Conservation (phyloP, 2,797 vertebrate genomes). For the Phoebastria nigripes region DNA sequence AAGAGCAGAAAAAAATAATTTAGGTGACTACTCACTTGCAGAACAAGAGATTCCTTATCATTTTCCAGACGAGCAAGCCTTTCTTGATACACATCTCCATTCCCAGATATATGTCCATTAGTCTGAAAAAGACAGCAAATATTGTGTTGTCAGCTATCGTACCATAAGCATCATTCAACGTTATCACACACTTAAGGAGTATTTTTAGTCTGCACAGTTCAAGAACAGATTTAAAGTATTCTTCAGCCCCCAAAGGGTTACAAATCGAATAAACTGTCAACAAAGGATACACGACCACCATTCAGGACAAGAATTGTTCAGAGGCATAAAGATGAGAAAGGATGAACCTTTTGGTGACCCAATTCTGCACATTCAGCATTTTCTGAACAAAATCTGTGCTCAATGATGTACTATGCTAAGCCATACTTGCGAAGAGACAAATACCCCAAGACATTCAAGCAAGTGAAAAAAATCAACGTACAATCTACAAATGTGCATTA, state of each 20-base stretch:
- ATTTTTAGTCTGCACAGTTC: neutral
- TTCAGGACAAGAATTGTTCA: neutral
- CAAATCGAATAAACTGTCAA: neutral
- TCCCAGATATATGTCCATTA: slow-evolving; percentile 89
- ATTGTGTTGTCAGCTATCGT: neutral
- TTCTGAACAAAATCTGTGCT: slow-evolving; percentile 20
- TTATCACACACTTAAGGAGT: neutral
- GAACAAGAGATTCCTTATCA: slow-evolving; percentile 96
- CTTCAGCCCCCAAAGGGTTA: neutral
- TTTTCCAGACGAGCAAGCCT: slow-evolving; percentile 89
- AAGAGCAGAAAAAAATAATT: neutral
- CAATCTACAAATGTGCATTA: neutral
- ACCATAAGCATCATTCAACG: neutral
- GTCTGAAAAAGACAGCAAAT: slow-evolving; percentile 78
- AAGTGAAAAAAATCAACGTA: neutral
- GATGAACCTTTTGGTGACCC: slow-evolving; percentile 21
- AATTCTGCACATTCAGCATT: slow-evolving; percentile 30
- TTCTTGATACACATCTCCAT: slow-evolving; percentile 93
- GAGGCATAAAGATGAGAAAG: neutral
- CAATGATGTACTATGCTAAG: neutral
- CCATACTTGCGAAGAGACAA: neutral
- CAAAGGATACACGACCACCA: neutral
- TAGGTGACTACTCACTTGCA: slow-evolving; percentile 82
- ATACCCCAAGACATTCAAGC: slow-evolving; percentile 1
- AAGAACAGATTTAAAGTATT: neutral